These are phyloP conservation scores for Horisme vitalbata DNA, from an alignment of 2,888 invertebrate genomes.

Conservation along the genomic window DNA sequence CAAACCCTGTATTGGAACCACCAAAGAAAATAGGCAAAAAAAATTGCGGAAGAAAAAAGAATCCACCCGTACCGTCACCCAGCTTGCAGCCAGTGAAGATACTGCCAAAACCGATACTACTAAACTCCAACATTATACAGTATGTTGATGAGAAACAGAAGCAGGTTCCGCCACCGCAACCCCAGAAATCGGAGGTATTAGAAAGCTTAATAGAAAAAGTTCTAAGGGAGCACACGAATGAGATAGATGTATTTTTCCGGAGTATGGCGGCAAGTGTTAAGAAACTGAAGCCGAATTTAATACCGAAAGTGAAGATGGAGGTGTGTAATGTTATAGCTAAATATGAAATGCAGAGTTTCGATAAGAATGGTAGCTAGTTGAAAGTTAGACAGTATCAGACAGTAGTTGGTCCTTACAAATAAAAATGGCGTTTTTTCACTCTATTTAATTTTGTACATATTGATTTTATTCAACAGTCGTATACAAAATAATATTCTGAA, in stretches of 20 bases:
- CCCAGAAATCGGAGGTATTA: conserved; percentile 56
- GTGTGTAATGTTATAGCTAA: conserved; percentile 78
- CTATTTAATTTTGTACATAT: too few species aligned
- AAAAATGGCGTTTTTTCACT: too few species aligned
- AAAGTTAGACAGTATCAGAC: too few species aligned
- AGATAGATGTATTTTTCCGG: conserved; percentile 75
- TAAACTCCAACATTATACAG: conserved; percentile 64
- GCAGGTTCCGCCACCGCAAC: conserved; percentile 9
- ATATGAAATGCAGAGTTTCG: conserved; percentile 78
- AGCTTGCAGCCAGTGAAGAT: conserved; percentile 70
- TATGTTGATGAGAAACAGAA: conserved; percentile 63
- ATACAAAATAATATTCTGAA: too few species aligned
- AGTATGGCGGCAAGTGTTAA: conserved; percentile 79
- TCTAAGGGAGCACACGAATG: conserved; percentile 73
- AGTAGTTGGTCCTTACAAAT: too few species aligned
- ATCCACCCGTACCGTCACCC: conserved; percentile 54
- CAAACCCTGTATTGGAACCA: conserved; percentile 42
- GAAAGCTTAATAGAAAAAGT: conserved; percentile 74
- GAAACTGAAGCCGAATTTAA: conserved; percentile 73
- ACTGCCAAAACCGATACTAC: conserved; percentile 67
- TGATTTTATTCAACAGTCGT: too few species aligned
- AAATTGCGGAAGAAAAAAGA: conserved; percentile 63
- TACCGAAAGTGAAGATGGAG: conserved; percentile 79
- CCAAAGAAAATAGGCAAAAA: conserved; percentile 61
- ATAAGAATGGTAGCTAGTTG: conserved; percentile 52